phyloP scores from a whole-genome alignment of 2,888 invertebrate genomes.

The Netelia melanura region DNA sequence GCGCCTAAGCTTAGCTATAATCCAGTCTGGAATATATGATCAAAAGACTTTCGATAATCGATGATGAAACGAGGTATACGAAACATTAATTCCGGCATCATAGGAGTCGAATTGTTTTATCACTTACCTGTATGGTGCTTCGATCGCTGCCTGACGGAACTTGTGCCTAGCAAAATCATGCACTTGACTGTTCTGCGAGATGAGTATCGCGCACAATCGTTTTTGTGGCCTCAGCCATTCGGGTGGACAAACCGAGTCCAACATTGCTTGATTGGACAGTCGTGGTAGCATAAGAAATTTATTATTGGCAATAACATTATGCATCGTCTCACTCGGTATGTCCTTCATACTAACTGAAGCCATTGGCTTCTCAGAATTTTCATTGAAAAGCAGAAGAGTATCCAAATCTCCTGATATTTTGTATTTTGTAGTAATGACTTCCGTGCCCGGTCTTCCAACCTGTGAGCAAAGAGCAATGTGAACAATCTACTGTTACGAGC shows the following conservation, averaged over 20 bases:
- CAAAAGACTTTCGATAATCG: too few species aligned
- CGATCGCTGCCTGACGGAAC: constrained; percentile 90
- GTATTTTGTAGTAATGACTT: constrained; percentile 88
- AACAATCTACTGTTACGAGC: constrained; percentile 27
- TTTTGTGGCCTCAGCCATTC: constrained; percentile 93
- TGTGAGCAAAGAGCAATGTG: constrained; percentile 80
- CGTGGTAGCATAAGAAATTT: constrained; percentile 95
- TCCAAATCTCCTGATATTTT: constrained; percentile 91
- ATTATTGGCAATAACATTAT: constrained; percentile 95
- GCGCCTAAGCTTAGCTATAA: too few species aligned
- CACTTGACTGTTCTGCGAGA: constrained; percentile 88
- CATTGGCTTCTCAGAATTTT: constrained; percentile 92
- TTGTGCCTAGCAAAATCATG: constrained; percentile 89
- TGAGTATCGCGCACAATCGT: constrained; percentile 91
- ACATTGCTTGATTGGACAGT: constrained; percentile 94
- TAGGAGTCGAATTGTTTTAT: neutral
- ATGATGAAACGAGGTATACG: too few species aligned
- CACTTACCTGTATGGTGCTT: constrained; percentile 88
- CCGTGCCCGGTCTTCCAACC: constrained; percentile 89
- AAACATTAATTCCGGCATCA: too few species aligned
- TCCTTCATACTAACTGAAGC: constrained; percentile 96
- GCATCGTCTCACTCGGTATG: constrained; percentile 94
- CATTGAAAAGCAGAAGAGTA: constrained; percentile 95
- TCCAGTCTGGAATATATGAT: too few species aligned
- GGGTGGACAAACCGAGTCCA: constrained; percentile 95